These are phyloP conservation scores for Germaria angustata DNA, from an alignment of 2,888 invertebrate genomes.

Conservation along the genomic window DNA sequence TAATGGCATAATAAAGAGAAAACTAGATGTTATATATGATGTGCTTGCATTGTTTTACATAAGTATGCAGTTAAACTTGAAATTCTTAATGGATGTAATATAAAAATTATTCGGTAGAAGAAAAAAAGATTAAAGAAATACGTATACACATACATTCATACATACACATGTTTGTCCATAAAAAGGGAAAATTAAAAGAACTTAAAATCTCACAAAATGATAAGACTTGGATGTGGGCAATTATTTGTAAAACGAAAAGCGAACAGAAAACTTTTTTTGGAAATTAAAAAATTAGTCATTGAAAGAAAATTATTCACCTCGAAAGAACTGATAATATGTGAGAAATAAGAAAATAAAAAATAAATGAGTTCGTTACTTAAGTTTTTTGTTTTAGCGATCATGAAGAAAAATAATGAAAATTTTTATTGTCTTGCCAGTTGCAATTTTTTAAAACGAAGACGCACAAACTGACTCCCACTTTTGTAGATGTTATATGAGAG, in stretches of 20 bases:
- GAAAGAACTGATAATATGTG: neutral
- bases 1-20: conserved; percentile 58
- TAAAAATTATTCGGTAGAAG: conserved; percentile 22
- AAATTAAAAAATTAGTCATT: conserved; percentile 20
- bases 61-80: conserved; percentile 59
- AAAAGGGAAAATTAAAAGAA: conserved; percentile 16
- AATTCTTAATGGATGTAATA: conserved; percentile 63
- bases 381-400: conserved; percentile 4
- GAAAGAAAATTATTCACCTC: conserved; percentile 14
- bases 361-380: conserved; percentile 19
- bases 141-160: neutral
- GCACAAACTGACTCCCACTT: no score
- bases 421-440: no score
- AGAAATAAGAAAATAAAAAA: neutral
- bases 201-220: conserved; percentile 58
- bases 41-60: conserved; percentile 44
- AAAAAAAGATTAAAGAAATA: neutral
- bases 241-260: conserved; percentile 40
- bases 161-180: neutral
- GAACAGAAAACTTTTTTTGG: neutral
- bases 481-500: no score
- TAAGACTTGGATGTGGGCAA: conserved; percentile 62
- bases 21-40: conserved; percentile 57
- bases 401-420: no score
- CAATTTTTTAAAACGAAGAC: no score